phyloP scores from a whole-genome alignment of 2,797 vertebrate species.

The Lepidocolaptes lacrymiger region DNA sequence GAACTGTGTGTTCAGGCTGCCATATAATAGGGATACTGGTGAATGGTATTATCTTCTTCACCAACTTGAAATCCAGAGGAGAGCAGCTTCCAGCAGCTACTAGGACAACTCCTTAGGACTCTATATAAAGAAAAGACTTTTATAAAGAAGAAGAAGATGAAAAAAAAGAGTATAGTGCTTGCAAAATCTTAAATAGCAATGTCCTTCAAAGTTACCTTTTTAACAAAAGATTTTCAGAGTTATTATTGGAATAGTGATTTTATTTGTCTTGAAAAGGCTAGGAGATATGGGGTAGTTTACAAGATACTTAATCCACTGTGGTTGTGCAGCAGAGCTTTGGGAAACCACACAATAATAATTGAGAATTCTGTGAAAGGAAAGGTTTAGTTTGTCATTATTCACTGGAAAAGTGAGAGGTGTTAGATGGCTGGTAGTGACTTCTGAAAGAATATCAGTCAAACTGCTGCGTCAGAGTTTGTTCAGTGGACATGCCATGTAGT shows the following conservation, averaged over 20 bases:
- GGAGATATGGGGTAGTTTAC: neutral
- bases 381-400: neutral
- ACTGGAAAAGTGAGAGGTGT: neutral
- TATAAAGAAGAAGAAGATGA: neutral
- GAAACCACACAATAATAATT: neutral
- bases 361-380: neutral
- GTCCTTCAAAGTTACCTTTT: neutral
- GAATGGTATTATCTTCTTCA: neutral
- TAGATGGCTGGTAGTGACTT: neutral
- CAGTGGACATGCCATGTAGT: rapidly evolving
- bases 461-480: neutral
- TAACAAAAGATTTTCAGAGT: neutral
- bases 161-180: neutral
- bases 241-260: neutral
- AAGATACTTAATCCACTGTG: neutral
- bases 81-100: neutral
- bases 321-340: neutral
- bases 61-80: neutral
- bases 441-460: rapidly evolving
- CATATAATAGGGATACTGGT: neutral
- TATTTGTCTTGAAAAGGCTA: neutral
- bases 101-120: neutral
- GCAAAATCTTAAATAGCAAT: neutral
- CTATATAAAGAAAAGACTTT: neutral
- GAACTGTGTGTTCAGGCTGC: neutral